These are phyloP conservation scores for Myotis pilosus DNA, from an alignment of 2,797 vertebrate species.

Conservation along the genomic window DNA sequence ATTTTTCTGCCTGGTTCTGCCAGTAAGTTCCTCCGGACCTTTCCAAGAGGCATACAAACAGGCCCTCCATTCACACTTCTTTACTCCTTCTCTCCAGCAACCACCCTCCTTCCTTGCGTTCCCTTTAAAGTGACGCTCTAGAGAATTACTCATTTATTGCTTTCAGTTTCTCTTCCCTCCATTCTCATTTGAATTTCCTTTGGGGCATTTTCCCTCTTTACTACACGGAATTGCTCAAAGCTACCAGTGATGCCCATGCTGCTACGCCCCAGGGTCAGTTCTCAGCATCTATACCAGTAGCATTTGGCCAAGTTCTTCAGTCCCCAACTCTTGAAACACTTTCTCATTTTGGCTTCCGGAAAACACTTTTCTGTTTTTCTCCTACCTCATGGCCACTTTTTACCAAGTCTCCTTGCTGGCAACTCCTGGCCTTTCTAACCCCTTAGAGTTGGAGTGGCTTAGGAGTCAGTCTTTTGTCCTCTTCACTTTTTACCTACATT, in stretches of 20 bases:
- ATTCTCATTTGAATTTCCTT: not conserved
- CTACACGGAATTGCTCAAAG: not conserved
- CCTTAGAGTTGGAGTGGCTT: not conserved
- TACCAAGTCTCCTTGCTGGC: not conserved
- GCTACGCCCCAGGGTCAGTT: not conserved
- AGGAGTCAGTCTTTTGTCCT: not conserved
- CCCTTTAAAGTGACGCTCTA: not conserved
- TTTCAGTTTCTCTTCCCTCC: not conserved
- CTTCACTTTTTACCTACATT: not conserved
- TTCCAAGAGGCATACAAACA: not conserved
- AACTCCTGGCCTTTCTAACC: not conserved
- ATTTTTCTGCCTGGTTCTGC: not conserved
- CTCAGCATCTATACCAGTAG: not conserved
- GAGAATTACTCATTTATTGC: not conserved
- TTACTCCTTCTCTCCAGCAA: not conserved
- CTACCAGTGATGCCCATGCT: not conserved
- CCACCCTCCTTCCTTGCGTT: not conserved
- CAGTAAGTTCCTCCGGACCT: not conserved
- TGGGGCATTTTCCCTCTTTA: not conserved
- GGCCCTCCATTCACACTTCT: not conserved
- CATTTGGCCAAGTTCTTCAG: not conserved
- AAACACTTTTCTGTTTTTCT: conserved; percentile 1
- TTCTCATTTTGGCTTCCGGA: conserved; percentile 7
- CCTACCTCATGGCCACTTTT: not conserved
- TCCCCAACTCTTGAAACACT: not conserved